A percentile compares a stretch with the other conserved stretches of the same genome.
These are phyloP conservation scores for Macrosoma leucophasiata DNA, from an alignment of 2,888 invertebrate genomes.

Conservation along the genomic window DNA sequence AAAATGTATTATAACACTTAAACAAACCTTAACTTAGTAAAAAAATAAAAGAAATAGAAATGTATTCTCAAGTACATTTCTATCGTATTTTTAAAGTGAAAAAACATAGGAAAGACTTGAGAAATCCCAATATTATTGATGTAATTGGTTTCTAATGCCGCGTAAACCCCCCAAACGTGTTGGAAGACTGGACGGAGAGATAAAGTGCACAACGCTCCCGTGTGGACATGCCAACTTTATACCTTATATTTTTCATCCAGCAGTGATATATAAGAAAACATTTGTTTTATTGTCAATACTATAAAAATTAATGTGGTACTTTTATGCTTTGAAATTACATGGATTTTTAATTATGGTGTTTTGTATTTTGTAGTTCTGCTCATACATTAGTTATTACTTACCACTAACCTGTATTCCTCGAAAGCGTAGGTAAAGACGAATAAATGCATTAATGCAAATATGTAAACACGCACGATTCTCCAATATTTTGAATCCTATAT, in stretches of 20 bases:
- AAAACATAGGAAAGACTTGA: constrained; percentile 26
- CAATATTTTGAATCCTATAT: too few relatives aligned
- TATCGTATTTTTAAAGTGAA: constrained; percentile 6
- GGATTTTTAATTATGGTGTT: too few relatives aligned
- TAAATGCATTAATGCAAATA: too few relatives aligned
- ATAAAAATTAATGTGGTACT: too few relatives aligned
- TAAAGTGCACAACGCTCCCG: constrained; percentile 67
- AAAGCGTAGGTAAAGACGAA: too few relatives aligned
- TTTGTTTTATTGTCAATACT: constrained; percentile 15
- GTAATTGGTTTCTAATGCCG: constrained; percentile 77
- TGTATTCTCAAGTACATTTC: background rate
- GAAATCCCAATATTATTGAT: constrained; percentile 53
- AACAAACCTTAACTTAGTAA: constrained; percentile 2
- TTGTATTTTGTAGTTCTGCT: too few relatives aligned
- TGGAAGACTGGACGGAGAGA: constrained; percentile 67
- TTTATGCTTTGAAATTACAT: too few relatives aligned
- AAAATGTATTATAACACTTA: background rate
- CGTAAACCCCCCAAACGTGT: constrained; percentile 75
- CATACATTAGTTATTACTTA: too few relatives aligned
- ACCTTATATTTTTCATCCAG: constrained; percentile 36
- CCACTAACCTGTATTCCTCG: too few relatives aligned
- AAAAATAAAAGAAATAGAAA: background rate
- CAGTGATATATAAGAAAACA: constrained; percentile 19
- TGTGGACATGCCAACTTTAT: too few relatives aligned
- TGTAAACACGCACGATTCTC: too few relatives aligned